phyloP scores from a whole-genome alignment of 1,140 invertebrate genomes.

The Bombus affinis region DNA sequence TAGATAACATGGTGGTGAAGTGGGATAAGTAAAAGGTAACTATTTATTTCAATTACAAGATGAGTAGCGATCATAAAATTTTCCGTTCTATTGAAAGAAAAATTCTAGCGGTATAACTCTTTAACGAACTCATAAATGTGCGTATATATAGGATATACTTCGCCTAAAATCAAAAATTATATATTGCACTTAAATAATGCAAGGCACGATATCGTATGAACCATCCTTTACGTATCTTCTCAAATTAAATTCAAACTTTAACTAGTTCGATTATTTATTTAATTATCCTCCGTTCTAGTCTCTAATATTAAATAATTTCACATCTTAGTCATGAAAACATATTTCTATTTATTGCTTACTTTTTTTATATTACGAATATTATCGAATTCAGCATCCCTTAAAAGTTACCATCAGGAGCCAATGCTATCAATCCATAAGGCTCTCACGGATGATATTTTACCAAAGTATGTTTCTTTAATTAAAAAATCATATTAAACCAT shows the following conservation, averaged over 20 bases:
- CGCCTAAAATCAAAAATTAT: not conserved
- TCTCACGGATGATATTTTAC: too few relatives aligned
- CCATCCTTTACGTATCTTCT: too few relatives aligned
- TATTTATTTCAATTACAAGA: slow-evolving; percentile 12
- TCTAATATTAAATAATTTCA: not conserved
- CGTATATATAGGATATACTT: slow-evolving; percentile 11
- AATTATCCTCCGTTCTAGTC: not conserved
- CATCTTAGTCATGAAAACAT: too few relatives aligned
- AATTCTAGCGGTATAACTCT: slow-evolving; percentile 14
- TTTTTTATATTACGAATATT: not conserved
- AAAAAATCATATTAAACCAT: too few relatives aligned
- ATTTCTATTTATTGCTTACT: not conserved
- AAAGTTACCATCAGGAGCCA: too few relatives aligned
- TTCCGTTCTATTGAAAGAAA: slow-evolving; percentile 16
- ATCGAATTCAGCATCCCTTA: not conserved
- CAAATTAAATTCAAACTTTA: not conserved
- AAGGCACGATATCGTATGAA: not conserved
- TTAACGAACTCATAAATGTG: slow-evolving; percentile 36
- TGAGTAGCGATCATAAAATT: not conserved
- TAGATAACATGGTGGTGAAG: not conserved
- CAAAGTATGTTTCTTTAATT: too few relatives aligned
- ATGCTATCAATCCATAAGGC: too few relatives aligned
- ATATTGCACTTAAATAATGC: slow-evolving; percentile 1
- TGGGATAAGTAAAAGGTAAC: not conserved
- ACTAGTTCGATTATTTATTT: not conserved